Evolutionary conservation across 2,888 invertebrate species (phyloP), one percentile per base, ranked within the genome.

Genomic region (Calameuta filiformis): DNA sequence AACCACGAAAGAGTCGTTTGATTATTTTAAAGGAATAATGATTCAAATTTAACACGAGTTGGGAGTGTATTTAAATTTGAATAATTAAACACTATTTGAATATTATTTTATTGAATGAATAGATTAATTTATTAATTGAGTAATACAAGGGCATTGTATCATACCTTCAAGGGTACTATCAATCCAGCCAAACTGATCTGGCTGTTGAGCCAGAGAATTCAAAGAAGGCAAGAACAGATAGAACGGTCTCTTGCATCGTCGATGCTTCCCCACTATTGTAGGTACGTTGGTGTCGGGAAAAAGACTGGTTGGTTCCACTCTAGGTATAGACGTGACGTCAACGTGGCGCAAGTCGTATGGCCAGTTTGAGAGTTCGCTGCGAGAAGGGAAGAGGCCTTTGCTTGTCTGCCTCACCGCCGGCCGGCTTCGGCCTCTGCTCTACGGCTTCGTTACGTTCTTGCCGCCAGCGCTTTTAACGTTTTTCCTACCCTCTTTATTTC

Each of bases 251-350:
- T 56, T 56, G 23, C 56, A 56, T 56, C 56, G 56, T 56, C 9
- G 56, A 56, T 56, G 56, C 56, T 56, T 56, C 56, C 56, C 56
- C 56, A 56, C 56, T 56, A 56, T 56, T 56, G 56, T 23, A 56
- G 56, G 56, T 56, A 23, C 56, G 56, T 9, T 56, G 56, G 9
- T 56, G 56, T 56, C 23, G 56, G 56, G 56, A 23, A 56, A 33
- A 71, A 76, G 76, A 86, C 85, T 84, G 85, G 82, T 84, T 79
- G 86, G 83, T 87, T 88, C 87, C 88, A 87, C 88, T 87, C 85
- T 86, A 83, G 83, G 81, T 79, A 71, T 71, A 35, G 69, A 40
- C 68, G 77, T 74, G 74, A 74, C 74, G 74, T 74, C 68, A 31
- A 12, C 35, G 75, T 73, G 69, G 74, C 73, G 69, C 83, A 75